Conservation (phyloP, 1,140 invertebrate species). For the Carcinoscorpius rotundicauda region DNA sequence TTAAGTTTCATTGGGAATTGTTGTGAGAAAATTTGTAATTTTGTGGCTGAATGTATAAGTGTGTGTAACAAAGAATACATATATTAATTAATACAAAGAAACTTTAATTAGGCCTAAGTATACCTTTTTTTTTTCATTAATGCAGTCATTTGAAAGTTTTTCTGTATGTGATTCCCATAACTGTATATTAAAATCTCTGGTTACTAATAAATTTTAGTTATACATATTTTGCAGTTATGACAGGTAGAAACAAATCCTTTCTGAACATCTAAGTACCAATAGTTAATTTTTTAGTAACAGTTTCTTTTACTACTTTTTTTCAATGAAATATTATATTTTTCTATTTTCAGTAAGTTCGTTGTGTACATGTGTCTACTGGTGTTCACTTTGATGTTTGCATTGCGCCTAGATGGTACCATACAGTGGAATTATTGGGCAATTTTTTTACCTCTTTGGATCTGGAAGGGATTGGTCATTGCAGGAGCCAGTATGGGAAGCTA, state of each 20-base stretch:
- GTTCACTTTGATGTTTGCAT: slow-evolving; percentile 77
- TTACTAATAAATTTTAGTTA: too few species aligned
- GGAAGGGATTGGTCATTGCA: slow-evolving; percentile 80
- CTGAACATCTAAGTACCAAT: slow-evolving; percentile 1
- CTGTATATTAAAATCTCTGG: too few species aligned
- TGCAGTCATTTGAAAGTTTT: too few species aligned
- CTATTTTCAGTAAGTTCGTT: slow-evolving; percentile 77
- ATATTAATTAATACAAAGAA: too few species aligned
- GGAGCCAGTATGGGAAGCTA: slow-evolving; percentile 82
- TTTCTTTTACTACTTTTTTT: background rate
- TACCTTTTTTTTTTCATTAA: too few species aligned
- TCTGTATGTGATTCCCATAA: too few species aligned
- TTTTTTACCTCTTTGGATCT: slow-evolving; percentile 90
- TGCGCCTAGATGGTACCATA: slow-evolving; percentile 73
- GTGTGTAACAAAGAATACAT: too few species aligned
- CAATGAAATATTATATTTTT: slow-evolving; percentile 22
- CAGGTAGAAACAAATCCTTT: slow-evolving; percentile 6
- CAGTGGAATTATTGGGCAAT: slow-evolving; percentile 89
- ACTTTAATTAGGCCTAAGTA: too few species aligned
- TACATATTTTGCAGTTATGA: slow-evolving; percentile 4
- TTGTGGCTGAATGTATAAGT: too few species aligned
- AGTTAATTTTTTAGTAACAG: too few species aligned
- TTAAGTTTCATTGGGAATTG: too few species aligned
- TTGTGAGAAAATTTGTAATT: too few species aligned
- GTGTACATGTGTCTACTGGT: slow-evolving; percentile 83